A percentile compares a stretch with the other conserved stretches of the same genome.
phyloP scores from a whole-genome alignment of 1,140 invertebrate species.

The Drusus annulatus region DNA sequence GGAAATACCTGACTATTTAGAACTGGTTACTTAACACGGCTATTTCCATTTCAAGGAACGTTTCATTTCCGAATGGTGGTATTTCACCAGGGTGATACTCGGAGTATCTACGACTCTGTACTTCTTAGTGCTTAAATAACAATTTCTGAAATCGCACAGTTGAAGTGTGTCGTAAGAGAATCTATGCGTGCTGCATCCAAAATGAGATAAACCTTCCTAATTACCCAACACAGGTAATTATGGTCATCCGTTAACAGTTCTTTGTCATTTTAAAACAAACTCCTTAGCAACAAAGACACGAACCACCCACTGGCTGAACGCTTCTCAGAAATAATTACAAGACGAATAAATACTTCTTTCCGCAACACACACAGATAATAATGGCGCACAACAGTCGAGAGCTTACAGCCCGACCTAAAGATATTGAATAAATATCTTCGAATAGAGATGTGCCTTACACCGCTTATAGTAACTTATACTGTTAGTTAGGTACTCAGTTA shows the following conservation, averaged over 20 bases:
- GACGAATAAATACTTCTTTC: not conserved
- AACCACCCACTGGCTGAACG: slow-evolving; percentile 11
- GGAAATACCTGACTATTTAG: no score
- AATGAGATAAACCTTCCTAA: not conserved
- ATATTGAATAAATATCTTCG: slow-evolving; percentile 13
- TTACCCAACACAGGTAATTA: not conserved
- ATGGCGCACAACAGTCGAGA: not conserved
- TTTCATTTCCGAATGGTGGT: no score
- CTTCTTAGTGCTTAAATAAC: no score
- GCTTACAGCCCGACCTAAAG: not conserved
- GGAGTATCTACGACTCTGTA: no score
- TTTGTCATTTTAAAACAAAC: slow-evolving; percentile 17
- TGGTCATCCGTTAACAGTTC: not conserved
- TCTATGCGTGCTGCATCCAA: no score
- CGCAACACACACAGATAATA: not conserved
- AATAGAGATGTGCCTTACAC: slow-evolving; percentile 4
- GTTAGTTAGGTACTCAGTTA: not conserved
- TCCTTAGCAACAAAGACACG: not conserved
- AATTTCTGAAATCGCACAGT: no score
- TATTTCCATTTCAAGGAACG: no score
- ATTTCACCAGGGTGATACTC: no score
- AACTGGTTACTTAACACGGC: no score
- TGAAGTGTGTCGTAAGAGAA: no score
- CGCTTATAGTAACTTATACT: not conserved
- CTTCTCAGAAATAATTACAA: slow-evolving; percentile 25